Conservation (phyloP, 1,140 invertebrate species). For the Helicoverpa zea region DNA sequence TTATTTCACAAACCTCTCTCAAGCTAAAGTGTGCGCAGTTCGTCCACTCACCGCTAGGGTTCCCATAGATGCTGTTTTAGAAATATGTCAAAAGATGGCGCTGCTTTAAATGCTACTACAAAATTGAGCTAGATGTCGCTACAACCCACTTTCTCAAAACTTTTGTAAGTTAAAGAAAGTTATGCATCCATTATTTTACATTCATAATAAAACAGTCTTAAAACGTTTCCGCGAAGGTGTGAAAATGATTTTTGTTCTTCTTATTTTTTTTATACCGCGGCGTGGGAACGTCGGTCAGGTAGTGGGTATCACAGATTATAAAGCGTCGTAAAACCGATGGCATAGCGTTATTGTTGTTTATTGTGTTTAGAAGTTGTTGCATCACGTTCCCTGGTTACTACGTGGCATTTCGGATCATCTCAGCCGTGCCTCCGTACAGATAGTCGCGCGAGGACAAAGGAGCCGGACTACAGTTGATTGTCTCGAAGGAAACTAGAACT, state of each 20-base stretch:
- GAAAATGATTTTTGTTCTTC: slow-evolving; percentile 83
- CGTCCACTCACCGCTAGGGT: not conserved
- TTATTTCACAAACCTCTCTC: not conserved
- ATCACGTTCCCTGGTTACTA: slow-evolving; percentile 58
- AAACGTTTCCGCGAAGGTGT: slow-evolving; percentile 83
- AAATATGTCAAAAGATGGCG: slow-evolving; percentile 51
- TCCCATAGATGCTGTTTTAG: not conserved
- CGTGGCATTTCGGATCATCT: slow-evolving; percentile 56
- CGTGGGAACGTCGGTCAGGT: slow-evolving; percentile 78
- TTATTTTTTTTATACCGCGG: slow-evolving; percentile 69
- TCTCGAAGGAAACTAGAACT: slow-evolving; percentile 26
- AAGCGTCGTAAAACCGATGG: slow-evolving; percentile 68
- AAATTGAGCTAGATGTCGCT: slow-evolving; percentile 65
- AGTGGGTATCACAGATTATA: slow-evolving; percentile 67
- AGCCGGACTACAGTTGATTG: not conserved
- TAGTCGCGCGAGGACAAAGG: slow-evolving; percentile 35
- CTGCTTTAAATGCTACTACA: not conserved
- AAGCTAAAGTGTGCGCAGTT: not conserved
- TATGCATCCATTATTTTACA: slow-evolving; percentile 79
- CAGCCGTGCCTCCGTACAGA: slow-evolving; percentile 25
- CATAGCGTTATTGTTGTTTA: slow-evolving; percentile 57
- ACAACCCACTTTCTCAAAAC: slow-evolving; percentile 37
- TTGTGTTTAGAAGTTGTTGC: slow-evolving; percentile 56
- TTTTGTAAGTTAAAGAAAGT: slow-evolving; percentile 66
- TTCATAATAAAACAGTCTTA: slow-evolving; percentile 79